Evolutionary conservation across 1,140 invertebrate species (phyloP), one percentile per base, ranked within the genome.

Genomic region (Zaprionus capensis): DNA sequence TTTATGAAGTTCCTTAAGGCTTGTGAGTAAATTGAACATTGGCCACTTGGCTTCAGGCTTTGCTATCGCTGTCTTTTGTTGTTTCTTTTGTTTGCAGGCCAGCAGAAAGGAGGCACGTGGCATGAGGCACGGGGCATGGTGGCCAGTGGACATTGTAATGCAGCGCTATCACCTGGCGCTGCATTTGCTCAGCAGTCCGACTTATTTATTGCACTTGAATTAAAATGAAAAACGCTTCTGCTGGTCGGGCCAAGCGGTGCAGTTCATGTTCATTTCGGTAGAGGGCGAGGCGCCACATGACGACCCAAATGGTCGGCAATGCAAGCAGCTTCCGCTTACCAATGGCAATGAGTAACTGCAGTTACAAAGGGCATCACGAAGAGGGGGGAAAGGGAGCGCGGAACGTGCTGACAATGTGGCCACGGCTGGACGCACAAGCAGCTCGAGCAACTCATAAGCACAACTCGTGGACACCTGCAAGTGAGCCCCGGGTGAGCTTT

Each of bases 391-490:
- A 31, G 28, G 28, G 28, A 31, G 15, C n/a, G 4, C 2, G 20
- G 17, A 14, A 24, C 31, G 36, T 24, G 65, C 28, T 66, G 64
- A 28, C 53, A 44, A 56, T 31, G 53, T 76, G 69, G 73, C 74
- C 69, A 67, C 63, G 58, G 57, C 64, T 77, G 76, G 56, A 51
- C 76, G 69, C 75, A 66, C 69, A 73, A 58, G 73, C 66, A 87
- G 75, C 83, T 80, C 78, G 83, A 87, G 81, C 49, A 24, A 84
- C 78, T 88, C 81, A 88, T 84, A 88, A 90, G 87, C 83, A 87
- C 85, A 69, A 71, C 55, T 76, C 76, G 38, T 69, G 24, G 55
- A 74, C 83, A 86, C 76, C 80, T 86, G 82, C 83, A 81, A 78
- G 64, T 75, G 62, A 78, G 55, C 61, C n/a, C 41, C 41, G 41